phyloP scores from a whole-genome alignment of 2,797 vertebrate genomes.

The Balearica regulorum region DNA sequence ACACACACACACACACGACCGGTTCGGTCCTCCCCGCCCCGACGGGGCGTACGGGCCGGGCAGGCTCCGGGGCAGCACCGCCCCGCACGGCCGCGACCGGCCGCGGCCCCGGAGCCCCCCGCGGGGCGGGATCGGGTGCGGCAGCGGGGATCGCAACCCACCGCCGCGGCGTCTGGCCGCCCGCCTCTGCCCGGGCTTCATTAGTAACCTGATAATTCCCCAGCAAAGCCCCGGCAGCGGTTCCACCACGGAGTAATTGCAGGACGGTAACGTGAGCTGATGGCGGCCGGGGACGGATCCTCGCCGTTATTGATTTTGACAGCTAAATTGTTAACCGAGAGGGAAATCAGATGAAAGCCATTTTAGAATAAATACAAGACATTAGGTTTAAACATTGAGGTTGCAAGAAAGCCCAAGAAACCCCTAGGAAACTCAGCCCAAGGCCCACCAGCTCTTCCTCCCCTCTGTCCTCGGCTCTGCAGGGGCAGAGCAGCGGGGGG shows the following conservation, averaged over 20 bases:
- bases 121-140: neutral
- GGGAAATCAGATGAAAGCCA: conserved; percentile 77
- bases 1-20: too few species aligned
- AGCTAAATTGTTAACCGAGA: conserved; percentile 76
- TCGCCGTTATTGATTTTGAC: conserved; percentile 76
- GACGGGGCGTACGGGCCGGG: neutral
- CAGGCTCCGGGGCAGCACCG: neutral
- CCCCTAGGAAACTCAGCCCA: neutral
- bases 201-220: conserved; percentile 75
- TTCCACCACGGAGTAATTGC: conserved; percentile 71
- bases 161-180: conserved; percentile 34
- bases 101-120: neutral
- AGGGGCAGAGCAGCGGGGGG: fast-evolving
- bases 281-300: conserved; percentile 67
- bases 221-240: conserved; percentile 68
- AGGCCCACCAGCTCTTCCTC: neutral
- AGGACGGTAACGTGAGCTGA: conserved; percentile 77
- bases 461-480: neutral
- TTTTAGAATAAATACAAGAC: conserved; percentile 75
- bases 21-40: neutral
- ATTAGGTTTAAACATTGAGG: conserved; percentile 64
- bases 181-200: conserved; percentile 57
- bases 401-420: conserved; percentile 51
- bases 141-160: neutral
- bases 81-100: neutral